phyloP scores from a whole-genome alignment of 35 echinoderm and acorn worm genomes.

The Stichopus chloronotus region DNA sequence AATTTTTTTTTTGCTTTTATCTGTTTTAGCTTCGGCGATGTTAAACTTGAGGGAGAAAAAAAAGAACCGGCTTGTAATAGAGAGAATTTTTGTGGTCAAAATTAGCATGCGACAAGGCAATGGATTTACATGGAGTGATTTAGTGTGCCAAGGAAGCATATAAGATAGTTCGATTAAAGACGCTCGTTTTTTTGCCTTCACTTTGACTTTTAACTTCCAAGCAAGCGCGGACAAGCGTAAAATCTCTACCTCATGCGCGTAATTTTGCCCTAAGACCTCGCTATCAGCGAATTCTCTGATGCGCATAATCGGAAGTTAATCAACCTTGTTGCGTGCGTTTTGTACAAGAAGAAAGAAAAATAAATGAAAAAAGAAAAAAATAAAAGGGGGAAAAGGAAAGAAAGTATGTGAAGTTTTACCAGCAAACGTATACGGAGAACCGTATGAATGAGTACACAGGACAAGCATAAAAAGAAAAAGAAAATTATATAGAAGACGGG shows the following conservation, averaged over 20 bases:
- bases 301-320: constrained; percentile 11
- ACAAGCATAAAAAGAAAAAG: no score
- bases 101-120: constrained; percentile 49
- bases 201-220: constrained; percentile 35
- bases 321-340: constrained; percentile 14
- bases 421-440: no score
- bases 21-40: constrained; percentile 1
- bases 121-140: constrained; percentile 29
- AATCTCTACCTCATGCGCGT: constrained; percentile 2
- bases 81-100: constrained; percentile 19
- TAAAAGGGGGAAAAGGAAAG: neutral
- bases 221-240: constrained; percentile 38
- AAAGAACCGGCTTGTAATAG: neutral
- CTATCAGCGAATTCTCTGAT: constrained; percentile 9
- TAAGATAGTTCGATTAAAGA: constrained; percentile 47
- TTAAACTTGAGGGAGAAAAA: neutral
- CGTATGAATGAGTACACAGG: no score
- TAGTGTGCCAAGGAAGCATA: constrained; percentile 5
- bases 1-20: neutral
- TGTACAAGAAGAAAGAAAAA: neutral
- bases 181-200: constrained; percentile 9
- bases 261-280: constrained; percentile 47
- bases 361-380: no score
- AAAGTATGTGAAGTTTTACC: neutral
- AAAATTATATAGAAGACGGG: no score